Base-by-base conservation (phyloP, 2,113 vertebrate genomes). In the Silurus glanis region DNA sequence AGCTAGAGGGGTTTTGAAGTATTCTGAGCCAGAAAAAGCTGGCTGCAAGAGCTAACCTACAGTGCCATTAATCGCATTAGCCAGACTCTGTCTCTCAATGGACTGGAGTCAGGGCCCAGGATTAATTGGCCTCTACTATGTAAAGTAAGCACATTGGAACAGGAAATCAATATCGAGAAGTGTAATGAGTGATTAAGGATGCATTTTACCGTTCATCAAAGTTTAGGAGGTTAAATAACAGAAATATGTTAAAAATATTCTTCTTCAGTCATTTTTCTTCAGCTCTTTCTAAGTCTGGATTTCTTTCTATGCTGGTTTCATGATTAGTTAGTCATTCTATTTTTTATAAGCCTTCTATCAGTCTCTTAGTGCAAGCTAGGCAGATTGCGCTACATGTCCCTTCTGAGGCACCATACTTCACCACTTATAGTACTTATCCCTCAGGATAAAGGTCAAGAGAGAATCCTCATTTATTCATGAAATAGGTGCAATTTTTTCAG, bases 21-120 rank as follows among this genome's bases (percentile, higher is more conserved):
- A 82, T 85, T 84, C 85, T 87, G 83, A 84, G 86, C 85, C 83
- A 86, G 55, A 86, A 74, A 87, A 69, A 71, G 71, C 61, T n/a
- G 84, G 88, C 85, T 87, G 17, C 64, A 45, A 84, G 89, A 88
- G 91, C 93, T 92, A 91, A 91, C 90, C 90, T 89, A 90, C 90
- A 93, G 92, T 91, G 89, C 92, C 91, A 94, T 94, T 94, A 94
- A 94, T 94, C 90, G 91, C 91, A 93, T 94, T 95, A 94, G 90
- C 88, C 86, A 51, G 83, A 69, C 81, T 72, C 85, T 72, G 51
- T 84, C 58, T 80, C 80, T 93, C 92, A 80, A 87, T 93, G 89
- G 87, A 72, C 91, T 86, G 87, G 83, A 90, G 92, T 91, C 93
- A 90, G 91, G 87, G 53, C 53, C 91, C 72, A 91, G 93, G 91